Conservation (phyloP, 2,113 vertebrate genomes). For the Hypanus sabinus region DNA sequence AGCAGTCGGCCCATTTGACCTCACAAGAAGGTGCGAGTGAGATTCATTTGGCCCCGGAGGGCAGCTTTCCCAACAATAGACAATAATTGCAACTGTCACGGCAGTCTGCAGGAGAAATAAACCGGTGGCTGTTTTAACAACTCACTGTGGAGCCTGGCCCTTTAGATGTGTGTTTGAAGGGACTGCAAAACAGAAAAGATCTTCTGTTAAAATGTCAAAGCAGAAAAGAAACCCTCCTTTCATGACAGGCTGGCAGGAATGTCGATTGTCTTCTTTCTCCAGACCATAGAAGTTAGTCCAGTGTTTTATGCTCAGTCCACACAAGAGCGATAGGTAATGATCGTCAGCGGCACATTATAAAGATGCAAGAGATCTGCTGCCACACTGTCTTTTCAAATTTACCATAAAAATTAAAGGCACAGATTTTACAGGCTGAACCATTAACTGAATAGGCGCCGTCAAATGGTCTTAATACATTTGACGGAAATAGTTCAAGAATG, state of each 20-base stretch:
- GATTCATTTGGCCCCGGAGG: conserved; percentile 72
- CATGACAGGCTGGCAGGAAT: conserved; percentile 55
- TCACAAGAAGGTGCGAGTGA: conserved; percentile 69
- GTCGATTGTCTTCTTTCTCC: conserved; percentile 44
- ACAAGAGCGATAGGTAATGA: conserved; percentile 50
- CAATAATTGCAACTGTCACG: conserved; percentile 81
- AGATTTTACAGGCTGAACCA: not conserved
- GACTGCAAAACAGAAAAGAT: conserved; percentile 68
- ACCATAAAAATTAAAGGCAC: not conserved
- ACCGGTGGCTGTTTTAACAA: conserved; percentile 65
- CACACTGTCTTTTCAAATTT: conserved; percentile 24
- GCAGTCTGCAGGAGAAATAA: conserved; percentile 71
- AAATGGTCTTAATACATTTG: not conserved
- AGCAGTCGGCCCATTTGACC: conserved; percentile 57
- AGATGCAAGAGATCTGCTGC: conserved; percentile 38
- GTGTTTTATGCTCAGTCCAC: conserved; percentile 52
- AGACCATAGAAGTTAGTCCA: conserved; percentile 42
- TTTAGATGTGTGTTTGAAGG: conserved; percentile 59
- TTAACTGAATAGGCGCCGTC: not conserved
- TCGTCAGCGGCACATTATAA: conserved; percentile 50
- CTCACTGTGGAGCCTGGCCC: conserved; percentile 67
- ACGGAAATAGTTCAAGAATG: not conserved
- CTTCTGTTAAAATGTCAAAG: conserved; percentile 67
- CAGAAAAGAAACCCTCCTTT: conserved; percentile 68
- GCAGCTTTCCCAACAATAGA: conserved; percentile 70